Evolutionary conservation across 2,113 vertebrate species (phyloP).

Genomic region (Leptobrachium ailaonicum): DNA sequence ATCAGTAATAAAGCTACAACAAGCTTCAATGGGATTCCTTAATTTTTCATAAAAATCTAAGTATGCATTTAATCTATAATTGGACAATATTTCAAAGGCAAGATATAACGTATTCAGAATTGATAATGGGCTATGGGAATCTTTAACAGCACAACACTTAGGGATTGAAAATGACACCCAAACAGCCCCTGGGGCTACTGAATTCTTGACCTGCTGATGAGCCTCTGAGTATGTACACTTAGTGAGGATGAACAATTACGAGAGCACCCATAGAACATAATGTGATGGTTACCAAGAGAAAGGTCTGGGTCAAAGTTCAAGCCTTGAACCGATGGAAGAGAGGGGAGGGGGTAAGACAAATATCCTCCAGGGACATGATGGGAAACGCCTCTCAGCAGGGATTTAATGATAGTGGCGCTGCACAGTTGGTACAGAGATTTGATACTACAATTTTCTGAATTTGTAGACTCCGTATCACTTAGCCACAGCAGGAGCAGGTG

Average conservation of each 20-base stretch:
- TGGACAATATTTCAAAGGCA: too few relatives aligned
- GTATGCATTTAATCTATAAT: too few relatives aligned
- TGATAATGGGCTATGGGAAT: background rate
- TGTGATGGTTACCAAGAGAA: conserved; percentile 41
- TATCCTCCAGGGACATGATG: conserved; percentile 47
- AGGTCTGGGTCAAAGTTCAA: conserved; percentile 57
- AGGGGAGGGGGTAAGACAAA: conserved; percentile 23
- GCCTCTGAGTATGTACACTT: conserved; percentile 35
- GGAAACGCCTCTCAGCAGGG: conserved; percentile 50
- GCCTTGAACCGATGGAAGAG: conserved; percentile 34
- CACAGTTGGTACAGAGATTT: conserved; percentile 60
- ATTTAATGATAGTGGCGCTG: conserved; percentile 52
- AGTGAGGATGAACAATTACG: conserved; percentile 41
- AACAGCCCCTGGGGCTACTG: conserved; percentile 53
- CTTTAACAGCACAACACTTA: background rate
- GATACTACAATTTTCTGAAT: conserved; percentile 63
- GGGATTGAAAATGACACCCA: conserved; percentile 60
- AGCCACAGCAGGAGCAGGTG: conserved; percentile 65
- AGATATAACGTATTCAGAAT: too few relatives aligned
- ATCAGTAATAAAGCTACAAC: too few relatives aligned
- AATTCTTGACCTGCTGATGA: conserved; percentile 63
- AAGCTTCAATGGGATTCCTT: too few relatives aligned
- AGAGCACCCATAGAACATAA: conserved; percentile 45
- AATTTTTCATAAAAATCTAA: too few relatives aligned
- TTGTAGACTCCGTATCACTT: conserved; percentile 60